These are phyloP conservation scores for Agrotis exclamationis DNA, from an alignment of 2,888 invertebrate species.

Conservation along the genomic window DNA sequence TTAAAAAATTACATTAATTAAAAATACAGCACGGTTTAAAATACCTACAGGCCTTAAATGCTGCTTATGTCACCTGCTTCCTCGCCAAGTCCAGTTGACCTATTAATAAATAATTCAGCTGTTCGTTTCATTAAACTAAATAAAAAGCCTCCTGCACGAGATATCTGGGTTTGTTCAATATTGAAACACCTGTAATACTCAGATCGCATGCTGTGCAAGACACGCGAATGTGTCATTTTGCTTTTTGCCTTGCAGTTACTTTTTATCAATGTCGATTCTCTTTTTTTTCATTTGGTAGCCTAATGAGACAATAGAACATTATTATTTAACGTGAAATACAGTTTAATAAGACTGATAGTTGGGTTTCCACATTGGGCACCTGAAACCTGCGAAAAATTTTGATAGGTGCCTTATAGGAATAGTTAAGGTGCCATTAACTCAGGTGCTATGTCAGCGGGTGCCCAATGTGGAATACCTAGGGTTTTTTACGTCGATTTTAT, in stretches of 20 bases:
- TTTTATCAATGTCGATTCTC: conserved; percentile 28
- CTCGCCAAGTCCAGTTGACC: not conserved
- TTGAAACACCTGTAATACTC: conserved; percentile 56
- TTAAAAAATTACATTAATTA: too few species aligned
- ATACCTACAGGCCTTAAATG: not conserved
- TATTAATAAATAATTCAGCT: conserved; percentile 12
- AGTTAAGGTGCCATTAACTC: too few species aligned
- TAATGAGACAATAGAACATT: conserved; percentile 18
- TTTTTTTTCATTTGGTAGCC: conserved; percentile 8
- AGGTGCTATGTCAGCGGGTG: too few species aligned
- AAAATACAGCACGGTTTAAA: too few species aligned
- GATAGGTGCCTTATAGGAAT: too few species aligned
- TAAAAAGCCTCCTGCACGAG: conserved; percentile 29
- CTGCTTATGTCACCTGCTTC: not conserved
- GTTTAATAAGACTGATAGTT: not conserved
- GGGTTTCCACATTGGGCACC: too few species aligned
- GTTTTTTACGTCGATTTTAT: too few species aligned
- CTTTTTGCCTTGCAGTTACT: conserved; percentile 34
- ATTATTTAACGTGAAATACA: not conserved
- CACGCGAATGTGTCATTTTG: conserved; percentile 68
- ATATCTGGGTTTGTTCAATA: conserved; percentile 49
- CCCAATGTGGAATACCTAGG: too few species aligned
- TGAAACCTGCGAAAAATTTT: too few species aligned
- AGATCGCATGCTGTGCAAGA: conserved; percentile 62
- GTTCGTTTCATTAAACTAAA: conserved; percentile 10